A percentile compares a stretch with the other conserved stretches of the same genome.
phyloP scores from a whole-genome alignment of 2,797 vertebrate species.

The Rhodeus uyekii region DNA sequence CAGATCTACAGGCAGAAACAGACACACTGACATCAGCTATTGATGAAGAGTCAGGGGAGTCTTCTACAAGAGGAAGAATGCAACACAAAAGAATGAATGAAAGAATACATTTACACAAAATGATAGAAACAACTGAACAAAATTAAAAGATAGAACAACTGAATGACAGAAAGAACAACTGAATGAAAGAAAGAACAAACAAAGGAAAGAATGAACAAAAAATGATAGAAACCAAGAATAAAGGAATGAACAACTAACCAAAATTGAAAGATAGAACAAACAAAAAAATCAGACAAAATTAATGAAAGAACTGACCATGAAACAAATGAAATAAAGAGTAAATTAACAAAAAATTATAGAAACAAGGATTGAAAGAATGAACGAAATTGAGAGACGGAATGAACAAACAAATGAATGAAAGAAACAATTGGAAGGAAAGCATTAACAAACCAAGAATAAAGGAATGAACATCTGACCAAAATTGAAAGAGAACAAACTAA shows the following conservation, averaged over 20 bases:
- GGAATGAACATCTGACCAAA: too few species aligned
- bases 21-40: neutral
- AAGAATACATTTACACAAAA: too few species aligned
- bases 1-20: neutral
- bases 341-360: constrained; percentile 49
- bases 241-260: neutral
- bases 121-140: neutral
- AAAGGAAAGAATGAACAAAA: neutral
- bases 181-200: constrained; percentile 53
- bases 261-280: neutral
- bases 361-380: rapidly evolving
- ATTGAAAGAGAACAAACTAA: neutral
- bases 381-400: rapidly evolving
- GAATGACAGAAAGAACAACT: constrained; percentile 56
- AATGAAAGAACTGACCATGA: constrained; percentile 61
- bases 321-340: neutral
- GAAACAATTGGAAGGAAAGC: constrained; percentile 30
- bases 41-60: neutral
- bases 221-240: neutral
- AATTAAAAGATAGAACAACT: neutral
- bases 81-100: neutral
- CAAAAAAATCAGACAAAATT: neutral
- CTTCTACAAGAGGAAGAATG: neutral
- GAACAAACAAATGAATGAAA: too few species aligned
- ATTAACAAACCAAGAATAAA: neutral